These are phyloP conservation scores for Ctenopoma multispine DNA, from an alignment of 2,797 vertebrate genomes.

Conservation along the genomic window DNA sequence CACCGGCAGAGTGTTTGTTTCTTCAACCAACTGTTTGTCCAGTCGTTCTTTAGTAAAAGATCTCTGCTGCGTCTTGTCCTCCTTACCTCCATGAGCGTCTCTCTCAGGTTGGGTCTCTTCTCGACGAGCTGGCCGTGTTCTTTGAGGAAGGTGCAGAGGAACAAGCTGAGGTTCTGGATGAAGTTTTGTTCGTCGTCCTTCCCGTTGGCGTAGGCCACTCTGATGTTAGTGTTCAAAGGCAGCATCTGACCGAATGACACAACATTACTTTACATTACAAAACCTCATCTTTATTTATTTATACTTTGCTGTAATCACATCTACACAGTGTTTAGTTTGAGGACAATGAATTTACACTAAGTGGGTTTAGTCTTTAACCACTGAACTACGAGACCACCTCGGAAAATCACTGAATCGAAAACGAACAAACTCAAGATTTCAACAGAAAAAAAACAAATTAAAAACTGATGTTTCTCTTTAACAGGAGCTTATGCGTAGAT, in stretches of 20 bases:
- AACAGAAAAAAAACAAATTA: too few relatives aligned
- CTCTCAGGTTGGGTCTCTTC: conserved; percentile 93
- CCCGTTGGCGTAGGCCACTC: conserved; percentile 94
- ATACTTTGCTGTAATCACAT: neutral
- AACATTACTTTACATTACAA: neutral
- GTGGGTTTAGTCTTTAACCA: neutral
- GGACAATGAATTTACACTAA: conserved; percentile 4
- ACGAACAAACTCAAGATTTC: too few relatives aligned
- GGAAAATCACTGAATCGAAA: neutral
- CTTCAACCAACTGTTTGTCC: neutral
- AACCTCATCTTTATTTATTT: neutral
- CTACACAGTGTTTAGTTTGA: conserved; percentile 16
- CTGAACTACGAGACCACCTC: conserved; percentile 28
- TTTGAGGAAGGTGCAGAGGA: conserved; percentile 98
- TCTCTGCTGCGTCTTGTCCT: neutral
- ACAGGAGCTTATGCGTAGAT: too few relatives aligned
- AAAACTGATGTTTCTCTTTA: too few relatives aligned
- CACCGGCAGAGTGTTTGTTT: conserved; percentile 7
- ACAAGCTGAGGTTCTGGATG: conserved; percentile 98
- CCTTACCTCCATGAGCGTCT: conserved; percentile 96
- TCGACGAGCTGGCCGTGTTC: conserved; percentile 96
- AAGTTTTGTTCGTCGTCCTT: conserved; percentile 99
- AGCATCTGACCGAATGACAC: conserved; percentile 87
- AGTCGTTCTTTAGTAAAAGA: neutral
- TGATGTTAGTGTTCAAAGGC: conserved; percentile 97